These are phyloP conservation scores for Melanchra persicariae DNA, from an alignment of 2,888 invertebrate species.

Conservation along the genomic window DNA sequence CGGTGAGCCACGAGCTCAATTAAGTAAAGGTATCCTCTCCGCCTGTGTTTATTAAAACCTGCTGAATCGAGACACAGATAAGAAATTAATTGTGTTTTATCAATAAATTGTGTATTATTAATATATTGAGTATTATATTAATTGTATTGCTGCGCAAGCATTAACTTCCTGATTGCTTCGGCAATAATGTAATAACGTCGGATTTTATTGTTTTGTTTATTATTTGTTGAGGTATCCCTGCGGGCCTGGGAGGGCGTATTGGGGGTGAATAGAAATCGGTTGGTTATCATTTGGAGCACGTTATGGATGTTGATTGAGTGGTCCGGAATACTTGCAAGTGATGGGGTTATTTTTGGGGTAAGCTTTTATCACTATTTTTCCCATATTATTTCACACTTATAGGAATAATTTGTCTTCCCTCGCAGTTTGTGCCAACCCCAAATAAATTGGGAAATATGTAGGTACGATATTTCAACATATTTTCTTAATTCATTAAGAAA, in stretches of 20 bases:
- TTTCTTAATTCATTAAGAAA: no score
- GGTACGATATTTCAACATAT: no score
- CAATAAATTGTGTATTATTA: constrained; percentile 41
- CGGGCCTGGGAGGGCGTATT: neutral
- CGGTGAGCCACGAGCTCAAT: neutral
- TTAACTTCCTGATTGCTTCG: constrained; percentile 26
- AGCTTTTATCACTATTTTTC: neutral
- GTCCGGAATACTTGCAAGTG: constrained; percentile 16
- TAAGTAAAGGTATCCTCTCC: neutral
- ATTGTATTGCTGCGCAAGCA: constrained; percentile 36
- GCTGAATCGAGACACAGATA: constrained; percentile 20
- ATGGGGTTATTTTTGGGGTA: constrained; percentile 13
- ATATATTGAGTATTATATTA: constrained; percentile 32
- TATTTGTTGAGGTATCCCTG: constrained; percentile 32
- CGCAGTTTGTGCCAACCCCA: no score
- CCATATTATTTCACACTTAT: no score
- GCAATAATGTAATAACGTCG: constrained; percentile 38
- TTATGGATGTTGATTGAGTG: constrained; percentile 36
- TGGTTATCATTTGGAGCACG: constrained; percentile 35
- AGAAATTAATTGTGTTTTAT: constrained; percentile 20
- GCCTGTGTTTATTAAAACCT: constrained; percentile 38
- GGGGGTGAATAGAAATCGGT: constrained; percentile 28
- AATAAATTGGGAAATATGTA: no score
- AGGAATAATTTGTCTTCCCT: no score
- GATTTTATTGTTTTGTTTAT: constrained; percentile 45